Evolutionary conservation across 1,140 invertebrate species (phyloP).

Genomic region (Drosophila burlai): DNA sequence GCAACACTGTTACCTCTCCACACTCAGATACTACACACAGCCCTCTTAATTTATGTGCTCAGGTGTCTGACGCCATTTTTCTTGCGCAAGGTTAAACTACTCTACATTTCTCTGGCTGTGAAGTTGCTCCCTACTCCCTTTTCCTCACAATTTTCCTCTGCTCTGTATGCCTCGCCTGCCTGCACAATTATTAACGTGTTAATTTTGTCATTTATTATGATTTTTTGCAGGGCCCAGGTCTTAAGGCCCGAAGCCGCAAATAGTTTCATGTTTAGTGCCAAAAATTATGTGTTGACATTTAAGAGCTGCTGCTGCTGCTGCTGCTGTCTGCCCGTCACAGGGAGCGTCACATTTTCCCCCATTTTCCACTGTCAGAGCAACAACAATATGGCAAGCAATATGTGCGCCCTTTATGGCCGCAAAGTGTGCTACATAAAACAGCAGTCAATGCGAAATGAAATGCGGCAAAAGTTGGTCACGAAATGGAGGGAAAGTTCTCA

Average conservation of each 20-base stretch:
- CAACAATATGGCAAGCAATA: slow-evolving; percentile 52
- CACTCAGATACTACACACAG: slow-evolving; percentile 9
- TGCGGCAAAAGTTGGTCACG: slow-evolving; percentile 19
- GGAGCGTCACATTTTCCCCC: background rate
- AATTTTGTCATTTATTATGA: slow-evolving; percentile 82
- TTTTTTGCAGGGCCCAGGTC: slow-evolving; percentile 20
- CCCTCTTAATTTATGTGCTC: slow-evolving; percentile 65
- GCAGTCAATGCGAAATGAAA: slow-evolving; percentile 51
- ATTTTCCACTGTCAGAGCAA: background rate
- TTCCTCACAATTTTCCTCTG: background rate
- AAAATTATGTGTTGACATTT: slow-evolving; percentile 67
- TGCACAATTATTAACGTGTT: slow-evolving; percentile 76
- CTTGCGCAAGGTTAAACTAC: slow-evolving; percentile 27
- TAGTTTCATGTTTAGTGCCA: slow-evolving; percentile 76
- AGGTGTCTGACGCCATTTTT: slow-evolving; percentile 54
- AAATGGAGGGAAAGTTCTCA: slow-evolving; percentile 10
- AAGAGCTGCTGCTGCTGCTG: slow-evolving; percentile 43
- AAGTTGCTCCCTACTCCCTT: background rate
- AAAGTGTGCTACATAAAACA: slow-evolving; percentile 73
- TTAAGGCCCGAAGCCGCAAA: slow-evolving; percentile 53
- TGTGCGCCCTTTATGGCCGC: slow-evolving; percentile 66
- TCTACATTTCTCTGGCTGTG: slow-evolving; percentile 19
- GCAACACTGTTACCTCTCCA: background rate
- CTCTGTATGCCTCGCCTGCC: slow-evolving; percentile 3
- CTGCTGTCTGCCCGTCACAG: background rate